Conservation (phyloP, 2,888 invertebrate genomes). For the Hypomecis atomaria region DNA sequence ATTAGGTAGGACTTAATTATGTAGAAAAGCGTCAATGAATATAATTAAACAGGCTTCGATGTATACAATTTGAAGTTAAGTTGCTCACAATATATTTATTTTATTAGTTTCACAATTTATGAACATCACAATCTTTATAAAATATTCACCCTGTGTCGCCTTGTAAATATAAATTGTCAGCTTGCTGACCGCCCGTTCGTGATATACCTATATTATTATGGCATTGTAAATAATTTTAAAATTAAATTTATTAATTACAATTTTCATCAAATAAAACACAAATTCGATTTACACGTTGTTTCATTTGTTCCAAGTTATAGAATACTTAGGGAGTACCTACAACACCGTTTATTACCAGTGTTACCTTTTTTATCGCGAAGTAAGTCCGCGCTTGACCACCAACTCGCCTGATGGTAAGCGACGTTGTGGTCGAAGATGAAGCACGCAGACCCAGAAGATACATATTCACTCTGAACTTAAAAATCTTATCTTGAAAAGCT, state of each 20-base stretch:
- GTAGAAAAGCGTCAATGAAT: slow-evolving; percentile 33
- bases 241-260: slow-evolving; percentile 82
- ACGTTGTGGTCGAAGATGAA: no score
- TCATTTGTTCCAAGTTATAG: slow-evolving; percentile 14
- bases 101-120: slow-evolving; percentile 30
- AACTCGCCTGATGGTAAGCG: no score
- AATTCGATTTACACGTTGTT: slow-evolving; percentile 58
- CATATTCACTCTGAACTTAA: no score
- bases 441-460: no score
- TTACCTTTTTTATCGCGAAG: no score
- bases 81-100: slow-evolving; percentile 26
- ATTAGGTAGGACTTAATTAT: slow-evolving; percentile 39
- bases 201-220: slow-evolving; percentile 54
- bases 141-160: slow-evolving; percentile 57
- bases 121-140: slow-evolving; percentile 30
- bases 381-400: no score
- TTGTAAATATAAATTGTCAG: slow-evolving; percentile 67
- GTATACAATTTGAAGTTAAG: slow-evolving; percentile 18
- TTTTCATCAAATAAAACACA: slow-evolving; percentile 82
- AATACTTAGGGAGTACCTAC: no score
- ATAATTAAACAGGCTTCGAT: slow-evolving; percentile 26
- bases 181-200: slow-evolving; percentile 64
- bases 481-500: no score
- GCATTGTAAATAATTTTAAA: slow-evolving; percentile 83
- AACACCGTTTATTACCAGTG: no score